Conservation (phyloP, 2,888 invertebrate species). For the Tetragonisca angustula region DNA sequence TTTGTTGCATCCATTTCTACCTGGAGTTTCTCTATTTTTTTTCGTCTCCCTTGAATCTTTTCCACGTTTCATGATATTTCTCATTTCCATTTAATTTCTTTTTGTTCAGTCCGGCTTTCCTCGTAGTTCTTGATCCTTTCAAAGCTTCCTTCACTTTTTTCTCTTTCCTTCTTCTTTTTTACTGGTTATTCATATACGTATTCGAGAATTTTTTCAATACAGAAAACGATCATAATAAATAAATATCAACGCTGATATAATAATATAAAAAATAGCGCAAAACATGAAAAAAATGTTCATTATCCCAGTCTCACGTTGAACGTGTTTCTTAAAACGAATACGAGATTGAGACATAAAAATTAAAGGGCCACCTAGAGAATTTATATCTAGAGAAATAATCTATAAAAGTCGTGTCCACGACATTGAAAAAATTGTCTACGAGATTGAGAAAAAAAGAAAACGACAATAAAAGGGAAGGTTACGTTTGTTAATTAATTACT, state of each 20-base stretch:
- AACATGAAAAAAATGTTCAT: too few species aligned
- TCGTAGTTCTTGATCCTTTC: not conserved
- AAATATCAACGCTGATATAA: too few species aligned
- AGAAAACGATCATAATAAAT: not conserved
- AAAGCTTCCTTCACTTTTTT: not conserved
- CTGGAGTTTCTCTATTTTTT: not conserved
- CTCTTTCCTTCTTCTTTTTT: not conserved
- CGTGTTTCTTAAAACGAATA: too few species aligned
- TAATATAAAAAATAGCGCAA: too few species aligned
- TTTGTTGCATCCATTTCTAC: not conserved
- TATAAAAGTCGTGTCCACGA: not conserved
- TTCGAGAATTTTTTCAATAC: not conserved
- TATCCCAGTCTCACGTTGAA: too few species aligned
- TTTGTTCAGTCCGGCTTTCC: too few species aligned
- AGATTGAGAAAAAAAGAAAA: not conserved
- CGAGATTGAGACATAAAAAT: too few species aligned
- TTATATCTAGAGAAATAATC: not conserved
- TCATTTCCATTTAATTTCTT: not conserved
- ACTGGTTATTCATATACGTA: not conserved
- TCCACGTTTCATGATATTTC: not conserved
- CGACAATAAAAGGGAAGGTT: not conserved
- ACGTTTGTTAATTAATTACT: not conserved
- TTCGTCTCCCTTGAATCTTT: not conserved
- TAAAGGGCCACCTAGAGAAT: too few species aligned
- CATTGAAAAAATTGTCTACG: not conserved